Base-by-base conservation (phyloP, 2,888 invertebrate species). In the Macrostomum cliftonense region DNA sequence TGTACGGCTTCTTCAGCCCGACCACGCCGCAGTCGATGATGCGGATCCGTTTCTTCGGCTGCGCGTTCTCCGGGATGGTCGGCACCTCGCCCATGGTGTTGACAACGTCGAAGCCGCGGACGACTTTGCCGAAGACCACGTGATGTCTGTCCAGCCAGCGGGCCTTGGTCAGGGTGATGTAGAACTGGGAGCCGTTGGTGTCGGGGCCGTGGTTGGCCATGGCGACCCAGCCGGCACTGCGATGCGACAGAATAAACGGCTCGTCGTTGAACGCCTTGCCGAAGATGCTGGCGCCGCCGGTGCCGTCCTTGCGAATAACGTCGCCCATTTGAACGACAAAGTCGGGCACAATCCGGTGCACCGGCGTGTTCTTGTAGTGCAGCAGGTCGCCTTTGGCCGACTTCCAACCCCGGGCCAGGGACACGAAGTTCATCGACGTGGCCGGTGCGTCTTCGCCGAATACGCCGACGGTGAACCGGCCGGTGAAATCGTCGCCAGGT, bases 101-200 rank as follows among this genome's bases (percentile, higher is more conserved):
- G 38, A 45, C 16, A 1, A 20, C 21, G 12, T 45, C 21, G 38
- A 28, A 45, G 36, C 46, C 46, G n/a, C 40, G 39, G n/a, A 46
- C 40, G 14, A 46, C 46, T 39, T 46, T 46, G 19, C 46, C 46
- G 40, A 46, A 46, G 2, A 46, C 46, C 4, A 46, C 46, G 38
- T 46, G 46, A 20, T 46, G 39, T 13, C 16, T 17, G 53, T 70
- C 67, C 39, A 70, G 54, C 66, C 67, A 70, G 47, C 69, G 58
- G 20, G 65, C 61, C 45, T 61, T 64, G 50, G 58, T 63, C 20
- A 70, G 57, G n/a, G 62, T 55, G 52, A 70, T 61, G 59, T 65
- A 68, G 59, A 69, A 70, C 58, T 70, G 70, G 4, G 67, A 67
- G n/a, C 66, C 65, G 56, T 70, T 70, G n/a, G 66, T 65, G 57